Conservation (phyloP, 2,113 vertebrate genomes). For the Dromiciops gliroides region DNA sequence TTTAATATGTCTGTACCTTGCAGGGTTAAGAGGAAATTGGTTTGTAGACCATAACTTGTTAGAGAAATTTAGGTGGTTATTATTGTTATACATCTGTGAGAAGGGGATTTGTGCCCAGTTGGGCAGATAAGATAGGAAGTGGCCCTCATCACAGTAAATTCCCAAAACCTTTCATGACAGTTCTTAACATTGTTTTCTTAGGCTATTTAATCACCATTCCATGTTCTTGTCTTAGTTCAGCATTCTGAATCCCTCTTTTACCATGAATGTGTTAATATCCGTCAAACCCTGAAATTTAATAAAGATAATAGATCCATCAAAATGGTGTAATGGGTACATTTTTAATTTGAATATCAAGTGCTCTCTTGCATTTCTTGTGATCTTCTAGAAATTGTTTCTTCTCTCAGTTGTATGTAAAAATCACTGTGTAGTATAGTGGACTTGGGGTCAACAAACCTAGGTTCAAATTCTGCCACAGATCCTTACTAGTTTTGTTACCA, state of each 20-base stretch:
- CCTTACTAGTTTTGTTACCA: neutral
- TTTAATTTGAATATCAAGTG: neutral
- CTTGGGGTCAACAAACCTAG: neutral
- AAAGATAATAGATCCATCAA: neutral
- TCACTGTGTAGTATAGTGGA: neutral
- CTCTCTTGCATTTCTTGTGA: constrained; percentile 8
- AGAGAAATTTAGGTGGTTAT: neutral
- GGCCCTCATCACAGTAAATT: neutral
- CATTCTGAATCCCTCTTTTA: neutral
- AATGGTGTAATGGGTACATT: neutral
- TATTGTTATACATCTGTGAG: neutral
- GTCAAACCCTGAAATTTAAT: neutral
- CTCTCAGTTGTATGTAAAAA: neutral
- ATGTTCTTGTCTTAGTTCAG: neutral
- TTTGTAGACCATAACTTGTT: neutral
- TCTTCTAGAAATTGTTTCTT: neutral
- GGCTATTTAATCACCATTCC: neutral
- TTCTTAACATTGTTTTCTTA: neutral
- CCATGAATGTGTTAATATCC: constrained; percentile 1
- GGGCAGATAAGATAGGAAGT: neutral
- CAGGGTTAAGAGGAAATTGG: neutral
- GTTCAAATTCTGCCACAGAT: neutral
- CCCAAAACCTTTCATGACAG: neutral
- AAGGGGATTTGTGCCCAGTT: neutral
- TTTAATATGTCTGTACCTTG: neutral